These are phyloP conservation scores for Arge pagana DNA, from an alignment of 2,888 invertebrate species.

Conservation along the genomic window DNA sequence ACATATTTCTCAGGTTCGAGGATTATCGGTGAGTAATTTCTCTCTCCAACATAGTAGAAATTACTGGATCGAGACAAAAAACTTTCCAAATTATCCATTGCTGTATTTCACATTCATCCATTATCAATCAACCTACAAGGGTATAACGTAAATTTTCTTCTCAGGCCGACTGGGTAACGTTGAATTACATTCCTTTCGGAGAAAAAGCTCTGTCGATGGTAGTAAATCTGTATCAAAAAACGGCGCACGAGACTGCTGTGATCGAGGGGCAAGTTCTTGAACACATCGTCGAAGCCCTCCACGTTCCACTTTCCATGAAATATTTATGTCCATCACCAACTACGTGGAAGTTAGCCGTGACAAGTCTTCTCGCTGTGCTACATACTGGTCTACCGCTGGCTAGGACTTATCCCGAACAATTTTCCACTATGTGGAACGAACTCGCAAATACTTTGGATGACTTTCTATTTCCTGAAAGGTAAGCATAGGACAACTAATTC, in stretches of 20 bases:
- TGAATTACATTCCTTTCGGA: constrained; percentile 86
- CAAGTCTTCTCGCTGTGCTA: constrained; percentile 76
- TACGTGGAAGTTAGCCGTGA: constrained; percentile 83
- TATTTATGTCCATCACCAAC: constrained; percentile 79
- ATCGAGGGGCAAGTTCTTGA: constrained; percentile 74
- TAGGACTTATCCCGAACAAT: constrained; percentile 74
- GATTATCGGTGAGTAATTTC: constrained; percentile 49
- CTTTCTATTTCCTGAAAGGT: constrained; percentile 88
- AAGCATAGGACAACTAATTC: constrained; percentile 33
- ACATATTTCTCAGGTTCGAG: constrained; percentile 57
- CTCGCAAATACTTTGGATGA: constrained; percentile 85
- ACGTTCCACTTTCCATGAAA: constrained; percentile 76
- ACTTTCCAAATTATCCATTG: not conserved
- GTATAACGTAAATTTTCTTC: constrained; percentile 45
- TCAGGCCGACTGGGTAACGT: constrained; percentile 74
- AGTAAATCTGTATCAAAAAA: constrained; percentile 75
- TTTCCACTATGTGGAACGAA: constrained; percentile 82
- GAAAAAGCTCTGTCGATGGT: constrained; percentile 78
- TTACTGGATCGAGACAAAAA: not conserved
- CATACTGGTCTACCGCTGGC: constrained; percentile 88
- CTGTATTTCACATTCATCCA: constrained; percentile 10
- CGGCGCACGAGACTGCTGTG: constrained; percentile 72
- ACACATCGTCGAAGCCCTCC: constrained; percentile 71
- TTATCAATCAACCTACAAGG: constrained; percentile 24
- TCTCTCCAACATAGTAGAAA: no score